These are phyloP conservation scores for Lomographa bimaculata DNA, from an alignment of 2,888 invertebrate species.

Conservation along the genomic window DNA sequence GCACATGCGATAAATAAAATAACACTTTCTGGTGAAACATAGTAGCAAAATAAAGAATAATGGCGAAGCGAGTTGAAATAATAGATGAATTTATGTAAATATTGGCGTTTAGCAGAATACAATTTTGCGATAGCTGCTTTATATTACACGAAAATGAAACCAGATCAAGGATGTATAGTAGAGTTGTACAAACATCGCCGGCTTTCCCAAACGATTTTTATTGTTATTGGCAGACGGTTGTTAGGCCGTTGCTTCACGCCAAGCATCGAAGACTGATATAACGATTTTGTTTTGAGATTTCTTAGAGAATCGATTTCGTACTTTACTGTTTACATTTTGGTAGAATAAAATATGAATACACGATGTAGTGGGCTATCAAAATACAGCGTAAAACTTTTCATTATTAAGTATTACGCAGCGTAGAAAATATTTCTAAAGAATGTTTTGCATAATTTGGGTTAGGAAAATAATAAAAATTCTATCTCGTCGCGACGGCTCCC, in stretches of 20 bases:
- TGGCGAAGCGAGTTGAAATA: slow-evolving; percentile 20
- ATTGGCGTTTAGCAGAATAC: slow-evolving; percentile 18
- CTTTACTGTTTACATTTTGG: no score
- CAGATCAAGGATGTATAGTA: slow-evolving; percentile 58
- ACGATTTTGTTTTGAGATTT: slow-evolving; percentile 28
- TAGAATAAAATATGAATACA: no score
- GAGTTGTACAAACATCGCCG: slow-evolving; percentile 39
- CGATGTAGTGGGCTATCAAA: no score
- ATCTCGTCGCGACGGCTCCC: slow-evolving; percentile 3
- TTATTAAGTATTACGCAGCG: no score
- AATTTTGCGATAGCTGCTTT: slow-evolving; percentile 30
- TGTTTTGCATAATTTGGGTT: slow-evolving; percentile 5
- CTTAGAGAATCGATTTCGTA: not conserved
- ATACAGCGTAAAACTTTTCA: no score
- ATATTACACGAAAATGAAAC: slow-evolving; percentile 44
- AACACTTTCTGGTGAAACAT: slow-evolving; percentile 12
- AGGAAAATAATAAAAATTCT: slow-evolving; percentile 10
- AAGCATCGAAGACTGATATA: slow-evolving; percentile 41
- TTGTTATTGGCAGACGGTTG: slow-evolving; percentile 46
- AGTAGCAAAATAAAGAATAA: slow-evolving; percentile 20
- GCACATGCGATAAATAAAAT: slow-evolving; percentile 22
- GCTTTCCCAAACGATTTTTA: slow-evolving; percentile 53
- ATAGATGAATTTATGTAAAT: slow-evolving; percentile 24
- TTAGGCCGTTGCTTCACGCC: slow-evolving; percentile 33
- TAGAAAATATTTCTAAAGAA: slow-evolving; percentile 1